These are phyloP conservation scores for Orthosia gracilis DNA, from an alignment of 2,888 invertebrate genomes.

Conservation along the genomic window DNA sequence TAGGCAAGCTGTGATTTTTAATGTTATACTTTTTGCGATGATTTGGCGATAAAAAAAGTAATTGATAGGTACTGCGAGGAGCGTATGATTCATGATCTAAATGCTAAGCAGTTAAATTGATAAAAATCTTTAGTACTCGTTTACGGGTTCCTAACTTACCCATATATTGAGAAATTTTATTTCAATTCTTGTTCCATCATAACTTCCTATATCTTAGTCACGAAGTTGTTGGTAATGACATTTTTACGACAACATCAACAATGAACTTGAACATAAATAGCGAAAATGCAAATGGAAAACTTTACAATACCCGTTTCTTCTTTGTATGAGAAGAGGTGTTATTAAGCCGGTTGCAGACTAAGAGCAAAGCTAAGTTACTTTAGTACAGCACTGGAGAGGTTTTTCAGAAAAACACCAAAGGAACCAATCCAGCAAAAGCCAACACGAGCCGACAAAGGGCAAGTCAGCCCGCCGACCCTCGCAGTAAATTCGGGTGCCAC, in stretches of 20 bases:
- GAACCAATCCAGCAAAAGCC: too few relatives aligned
- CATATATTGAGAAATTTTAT: neutral
- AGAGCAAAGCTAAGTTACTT: too few relatives aligned
- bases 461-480: too few relatives aligned
- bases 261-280: neutral
- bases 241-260: neutral
- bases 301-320: neutral
- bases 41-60: conserved; percentile 13
- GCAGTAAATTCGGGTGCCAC: too few relatives aligned
- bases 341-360: too few relatives aligned
- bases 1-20: conserved; percentile 2
- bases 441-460: too few relatives aligned
- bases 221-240: neutral
- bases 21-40: neutral
- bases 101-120: neutral
- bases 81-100: conserved; percentile 14
- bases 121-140: neutral
- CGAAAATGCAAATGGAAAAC: neutral
- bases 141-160: too few relatives aligned
- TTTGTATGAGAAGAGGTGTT: neutral
- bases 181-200: neutral
- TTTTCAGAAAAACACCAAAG: too few relatives aligned
- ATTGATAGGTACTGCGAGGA: neutral
- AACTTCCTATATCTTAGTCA: neutral
- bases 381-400: too few relatives aligned